These are phyloP conservation scores for Cosmia pyralina DNA, from an alignment of 2,888 invertebrate genomes.

Conservation along the genomic window DNA sequence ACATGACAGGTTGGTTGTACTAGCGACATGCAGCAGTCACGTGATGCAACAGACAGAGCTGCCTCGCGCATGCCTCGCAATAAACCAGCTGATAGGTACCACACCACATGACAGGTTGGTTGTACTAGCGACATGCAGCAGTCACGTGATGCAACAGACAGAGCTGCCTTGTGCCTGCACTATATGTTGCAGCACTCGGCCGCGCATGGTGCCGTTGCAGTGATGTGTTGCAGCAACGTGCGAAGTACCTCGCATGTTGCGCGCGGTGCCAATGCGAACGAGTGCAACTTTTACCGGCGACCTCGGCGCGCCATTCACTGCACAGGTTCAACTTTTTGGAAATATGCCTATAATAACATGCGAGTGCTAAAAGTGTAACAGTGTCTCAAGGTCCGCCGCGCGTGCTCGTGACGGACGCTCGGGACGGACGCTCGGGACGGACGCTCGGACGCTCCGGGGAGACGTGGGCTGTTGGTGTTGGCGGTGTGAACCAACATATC, in stretches of 20 bases:
- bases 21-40: no score
- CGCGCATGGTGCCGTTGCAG: not conserved
- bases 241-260: not conserved
- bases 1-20: no score
- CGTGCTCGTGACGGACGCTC: not conserved
- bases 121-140: no score
- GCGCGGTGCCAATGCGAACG: constrained; percentile 58
- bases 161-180: no score
- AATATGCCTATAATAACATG: constrained; percentile 30
- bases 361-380: constrained; percentile 14
- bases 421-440: no score
- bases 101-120: no score
- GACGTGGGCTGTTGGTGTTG: not conserved
- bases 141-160: no score
- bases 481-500: constrained; percentile 21
- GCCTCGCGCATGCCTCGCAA: no score
- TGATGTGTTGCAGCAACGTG: not conserved
- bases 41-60: not conserved
- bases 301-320: constrained; percentile 44
- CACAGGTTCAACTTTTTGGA: constrained; percentile 29
- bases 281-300: constrained; percentile 66
- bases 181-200: not conserved
- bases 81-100: no score
- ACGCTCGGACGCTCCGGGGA: no score
- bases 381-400: constrained; percentile 4